Evolutionary conservation across 2,797 vertebrate species (phyloP), one percentile per base, ranked within the genome.

Genomic region (Dromococcyx pavoninus): DNA sequence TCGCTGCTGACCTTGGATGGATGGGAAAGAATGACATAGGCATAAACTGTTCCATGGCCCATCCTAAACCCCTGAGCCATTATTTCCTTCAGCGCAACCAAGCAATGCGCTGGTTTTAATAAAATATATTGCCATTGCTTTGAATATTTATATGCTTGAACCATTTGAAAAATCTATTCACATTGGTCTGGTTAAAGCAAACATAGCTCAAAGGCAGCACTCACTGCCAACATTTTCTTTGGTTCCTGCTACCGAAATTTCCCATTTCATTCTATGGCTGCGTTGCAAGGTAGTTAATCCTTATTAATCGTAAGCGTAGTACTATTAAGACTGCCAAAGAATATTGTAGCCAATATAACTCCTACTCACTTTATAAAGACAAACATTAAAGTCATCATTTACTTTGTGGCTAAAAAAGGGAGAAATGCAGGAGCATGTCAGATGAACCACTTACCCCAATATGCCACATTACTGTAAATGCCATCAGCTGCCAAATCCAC

Each of bases 361-460:
- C 86, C 82, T 74, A 89, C 66, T 94, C 70, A 67, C 80, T 90
- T 89, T 84, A 77, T 93, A 93, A 96, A 92, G 89, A 75, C 65
- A 95, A 94, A 92, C 46, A 91, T 76, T 93, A 88, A 88, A 93
- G 69, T 92, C 83, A 93, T 95, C 88, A 77, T 89, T 94, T 57
- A 94, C 80, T 96, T 86, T 53, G 78, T 53, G 61, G 62, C 69
- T 90, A 33, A 80, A 92, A 91, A 41, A 35, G 19, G 18, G 82
- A 88, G 95, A 76, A 95, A 95, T 39, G 64, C 50, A 90, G 82
- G 57, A 91, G 46, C 64, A 78, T 91, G 94, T 74, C 83, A 93
- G 81, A 74, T 54, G 58, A 88, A 79, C 66, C 57, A 35, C 41
- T 51, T 60, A 30, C 54, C 51, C 71, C 76, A 33, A 69, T 86